Base-by-base conservation (phyloP, 2,113 vertebrate genomes). In the Dicrurus megarhynchus region DNA sequence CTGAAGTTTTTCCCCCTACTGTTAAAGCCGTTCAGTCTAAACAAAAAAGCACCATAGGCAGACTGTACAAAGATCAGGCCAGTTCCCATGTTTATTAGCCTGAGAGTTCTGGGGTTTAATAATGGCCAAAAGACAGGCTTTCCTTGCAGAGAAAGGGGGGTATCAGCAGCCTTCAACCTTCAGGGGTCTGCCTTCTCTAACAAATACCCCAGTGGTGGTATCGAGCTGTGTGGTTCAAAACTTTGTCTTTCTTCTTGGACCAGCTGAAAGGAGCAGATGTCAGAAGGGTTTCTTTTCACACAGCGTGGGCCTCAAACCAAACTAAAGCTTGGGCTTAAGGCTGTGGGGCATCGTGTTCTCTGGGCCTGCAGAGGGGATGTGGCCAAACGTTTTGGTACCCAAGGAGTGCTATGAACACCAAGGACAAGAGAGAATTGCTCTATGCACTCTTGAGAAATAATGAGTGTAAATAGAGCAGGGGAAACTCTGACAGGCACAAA, bases 1-100 rank as follows among this genome's bases (percentile, higher is more conserved):
- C 92, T 97, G 32, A 95, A 92, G 91, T 18, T 96, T 97, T 97
- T 94, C 91, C 83, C 78, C 87, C 96, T 83, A 95, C 96, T 95
- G 95, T 77, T 93, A 77, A 92, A 95, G 77, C 57, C 83, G 89
- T 65, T 96, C 93, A 97, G 95, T 96, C 97, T 89, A 96, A 89
- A 93, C 78, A 94, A 68, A 75, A n/a, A 96, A 84, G 53, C 90
- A 14, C 94, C 28, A 6, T 64, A 46, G 90, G 49, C 90, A 97
- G 81, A 91, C 71, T 93, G 85, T 73, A 87, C 91, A 94, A 96
- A 97, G 80, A 89, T 92, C 65, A 76, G 60, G 52, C 87, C 53
- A 42, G 70, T 75, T 87, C 63, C 75, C 53, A 5, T 85, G 88
- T 96, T 95, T 95, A 89, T 96, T 90, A 88, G 90, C 52, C 63